These are phyloP conservation scores for Apolygus lucorum DNA, from an alignment of 1,140 invertebrate species.

Conservation along the genomic window DNA sequence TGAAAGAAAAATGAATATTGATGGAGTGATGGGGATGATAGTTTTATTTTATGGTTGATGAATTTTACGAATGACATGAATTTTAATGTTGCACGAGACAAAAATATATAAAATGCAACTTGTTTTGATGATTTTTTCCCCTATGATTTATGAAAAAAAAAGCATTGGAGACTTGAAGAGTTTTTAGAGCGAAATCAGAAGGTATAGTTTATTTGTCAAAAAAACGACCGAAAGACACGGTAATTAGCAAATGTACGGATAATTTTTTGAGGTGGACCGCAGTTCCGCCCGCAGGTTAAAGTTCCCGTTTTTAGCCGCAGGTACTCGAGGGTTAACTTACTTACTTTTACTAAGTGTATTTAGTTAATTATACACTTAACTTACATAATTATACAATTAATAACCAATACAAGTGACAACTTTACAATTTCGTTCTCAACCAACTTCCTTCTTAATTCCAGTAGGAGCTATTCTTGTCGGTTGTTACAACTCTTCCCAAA, in stretches of 20 bases:
- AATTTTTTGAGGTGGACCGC: not conserved
- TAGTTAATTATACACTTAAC: too few relatives aligned
- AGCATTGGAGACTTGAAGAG: not conserved
- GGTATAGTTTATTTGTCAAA: not conserved
- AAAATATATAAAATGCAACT: too few relatives aligned
- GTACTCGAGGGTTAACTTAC: not conserved
- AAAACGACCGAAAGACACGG: not conserved
- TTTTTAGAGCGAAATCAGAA: not conserved
- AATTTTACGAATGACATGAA: not conserved
- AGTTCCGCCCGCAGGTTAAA: not conserved
- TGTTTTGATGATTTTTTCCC: too few relatives aligned
- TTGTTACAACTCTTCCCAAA: too few relatives aligned
- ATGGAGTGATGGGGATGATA: not conserved
- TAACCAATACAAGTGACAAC: too few relatives aligned
- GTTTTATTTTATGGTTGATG: not conserved
- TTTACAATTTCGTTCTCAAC: too few relatives aligned
- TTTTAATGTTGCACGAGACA: not conserved
- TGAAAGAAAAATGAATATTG: not conserved
- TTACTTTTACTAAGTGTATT: too few relatives aligned
- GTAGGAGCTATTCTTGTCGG: too few relatives aligned
- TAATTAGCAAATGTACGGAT: not conserved
- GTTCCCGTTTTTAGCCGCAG: not conserved
- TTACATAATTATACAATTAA: too few relatives aligned
- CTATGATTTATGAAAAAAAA: not conserved
- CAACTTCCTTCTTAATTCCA: too few relatives aligned